Evolutionary conservation across 2,797 vertebrate genomes (phyloP).

Genomic region (Columba guinea): DNA sequence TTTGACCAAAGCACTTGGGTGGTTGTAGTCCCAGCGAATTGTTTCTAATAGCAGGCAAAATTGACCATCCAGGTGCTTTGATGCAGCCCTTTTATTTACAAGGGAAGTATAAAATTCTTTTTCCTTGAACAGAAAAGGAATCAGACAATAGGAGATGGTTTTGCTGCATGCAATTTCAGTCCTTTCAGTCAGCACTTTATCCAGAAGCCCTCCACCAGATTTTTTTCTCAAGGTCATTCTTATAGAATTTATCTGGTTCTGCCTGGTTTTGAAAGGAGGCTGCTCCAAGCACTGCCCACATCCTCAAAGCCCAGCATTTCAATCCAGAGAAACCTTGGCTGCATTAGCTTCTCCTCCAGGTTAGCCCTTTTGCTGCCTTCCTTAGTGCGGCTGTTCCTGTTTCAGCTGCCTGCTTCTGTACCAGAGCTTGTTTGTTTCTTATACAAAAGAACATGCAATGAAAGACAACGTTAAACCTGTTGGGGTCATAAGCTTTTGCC

Average conservation of each 20-base stretch:
- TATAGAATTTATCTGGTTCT: background rate
- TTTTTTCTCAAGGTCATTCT: background rate
- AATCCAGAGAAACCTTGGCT: background rate
- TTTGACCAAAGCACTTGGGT: conserved; percentile 40
- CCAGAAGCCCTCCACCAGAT: background rate
- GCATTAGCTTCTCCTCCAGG: background rate
- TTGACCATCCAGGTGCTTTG: conserved; percentile 46
- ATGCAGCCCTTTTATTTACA: conserved; percentile 32
- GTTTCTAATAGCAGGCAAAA: conserved; percentile 51
- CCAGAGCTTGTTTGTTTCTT: background rate
- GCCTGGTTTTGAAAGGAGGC: background rate
- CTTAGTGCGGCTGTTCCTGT: background rate
- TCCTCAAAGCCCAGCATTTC: background rate
- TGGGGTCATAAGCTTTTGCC: background rate
- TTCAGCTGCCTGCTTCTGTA: background rate
- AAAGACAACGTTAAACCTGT: background rate
- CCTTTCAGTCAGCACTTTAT: conserved; percentile 34
- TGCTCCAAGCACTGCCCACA: background rate
- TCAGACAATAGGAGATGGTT: background rate
- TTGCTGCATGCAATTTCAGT: conserved; percentile 1
- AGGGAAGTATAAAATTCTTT: conserved; percentile 32
- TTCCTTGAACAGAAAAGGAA: conserved; percentile 5
- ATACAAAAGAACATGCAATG: background rate
- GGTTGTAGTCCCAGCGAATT: conserved; percentile 40
- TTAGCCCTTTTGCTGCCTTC: background rate